Evolutionary conservation across 1,140 invertebrate species (phyloP).

Genomic region (Pinna nobilis): DNA sequence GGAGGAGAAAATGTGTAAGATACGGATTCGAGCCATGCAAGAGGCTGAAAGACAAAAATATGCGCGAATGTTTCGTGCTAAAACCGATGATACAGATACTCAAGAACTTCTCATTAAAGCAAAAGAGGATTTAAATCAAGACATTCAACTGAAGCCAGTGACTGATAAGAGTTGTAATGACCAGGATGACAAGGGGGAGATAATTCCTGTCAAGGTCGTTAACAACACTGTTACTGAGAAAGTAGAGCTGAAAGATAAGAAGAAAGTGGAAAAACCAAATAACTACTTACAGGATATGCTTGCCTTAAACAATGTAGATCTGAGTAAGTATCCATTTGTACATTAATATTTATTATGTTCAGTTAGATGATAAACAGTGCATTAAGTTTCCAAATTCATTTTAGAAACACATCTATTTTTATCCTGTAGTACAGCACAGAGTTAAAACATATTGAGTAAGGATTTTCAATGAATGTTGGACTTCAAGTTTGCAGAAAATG

Average conservation of each 20-base stretch:
- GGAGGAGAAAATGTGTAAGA: conserved; percentile 58
- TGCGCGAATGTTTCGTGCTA: conserved; percentile 58
- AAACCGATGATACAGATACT: conserved; percentile 41
- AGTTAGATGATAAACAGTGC: no score
- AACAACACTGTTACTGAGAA: conserved; percentile 11
- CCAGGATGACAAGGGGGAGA: conserved; percentile 55
- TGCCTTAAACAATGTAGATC: conserved; percentile 31
- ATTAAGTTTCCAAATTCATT: no score
- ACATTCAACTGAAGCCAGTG: neutral
- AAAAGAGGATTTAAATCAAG: conserved; percentile 35
- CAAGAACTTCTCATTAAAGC: conserved; percentile 50
- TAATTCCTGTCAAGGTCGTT: conserved; percentile 55
- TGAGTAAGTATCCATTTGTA: conserved; percentile 36
- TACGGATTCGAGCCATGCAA: conserved; percentile 59
- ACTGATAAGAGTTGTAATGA: neutral
- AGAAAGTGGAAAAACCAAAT: conserved; percentile 2
- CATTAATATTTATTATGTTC: neutral
- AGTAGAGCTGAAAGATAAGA: conserved; percentile 9
- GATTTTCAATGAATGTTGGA: no score
- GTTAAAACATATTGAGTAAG: no score
- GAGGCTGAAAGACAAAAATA: conserved; percentile 59
- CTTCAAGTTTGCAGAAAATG: no score
- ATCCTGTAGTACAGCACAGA: no score
- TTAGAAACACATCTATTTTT: no score
- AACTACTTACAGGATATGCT: conserved; percentile 24